phyloP scores from a whole-genome alignment of 2,888 invertebrate species.

The Octodonta nipae region DNA sequence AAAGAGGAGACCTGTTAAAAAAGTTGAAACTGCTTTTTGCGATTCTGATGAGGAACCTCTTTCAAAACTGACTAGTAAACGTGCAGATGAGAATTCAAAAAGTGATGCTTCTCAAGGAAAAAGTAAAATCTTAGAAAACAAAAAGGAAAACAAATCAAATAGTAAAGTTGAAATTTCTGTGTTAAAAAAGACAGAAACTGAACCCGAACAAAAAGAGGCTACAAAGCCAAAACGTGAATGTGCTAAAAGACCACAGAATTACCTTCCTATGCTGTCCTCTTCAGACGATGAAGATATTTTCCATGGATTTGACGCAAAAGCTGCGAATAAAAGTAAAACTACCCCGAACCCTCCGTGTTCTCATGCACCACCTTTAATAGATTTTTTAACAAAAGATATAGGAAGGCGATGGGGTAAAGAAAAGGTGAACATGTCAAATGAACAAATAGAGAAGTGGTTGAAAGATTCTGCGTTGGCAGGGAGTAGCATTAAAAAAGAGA shows the following conservation, averaged over 20 bases:
- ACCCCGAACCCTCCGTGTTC: slow-evolving; percentile 5
- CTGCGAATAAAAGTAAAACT: slow-evolving; percentile 10
- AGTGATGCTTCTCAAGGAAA: slow-evolving; percentile 1
- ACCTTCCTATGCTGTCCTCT: slow-evolving; percentile 31
- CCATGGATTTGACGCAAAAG: slow-evolving; percentile 25
- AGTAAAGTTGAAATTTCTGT: slow-evolving; percentile 9
- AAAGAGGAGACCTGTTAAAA: slow-evolving; percentile 9
- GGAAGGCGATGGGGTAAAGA: slow-evolving; percentile 39
- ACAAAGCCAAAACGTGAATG: slow-evolving; percentile 32
- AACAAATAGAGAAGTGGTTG: slow-evolving; percentile 54
- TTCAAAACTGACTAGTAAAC: slow-evolving; percentile 38
- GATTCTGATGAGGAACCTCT: slow-evolving; percentile 56
- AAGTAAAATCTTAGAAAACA: slow-evolving; percentile 11
- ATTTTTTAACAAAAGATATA: slow-evolving; percentile 32
- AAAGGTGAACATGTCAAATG: slow-evolving; percentile 55
- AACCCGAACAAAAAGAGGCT: slow-evolving; percentile 6
- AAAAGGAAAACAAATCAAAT: slow-evolving; percentile 7
- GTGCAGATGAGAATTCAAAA: slow-evolving; percentile 6
- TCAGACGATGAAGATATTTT: slow-evolving; percentile 40
- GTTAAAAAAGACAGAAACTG: slow-evolving; percentile 7
- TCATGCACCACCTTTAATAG: slow-evolving; percentile 21
- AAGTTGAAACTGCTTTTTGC: slow-evolving; percentile 31
- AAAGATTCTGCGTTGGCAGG: slow-evolving; percentile 35
- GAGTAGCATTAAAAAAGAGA: slow-evolving; percentile 27
- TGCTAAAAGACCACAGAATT: slow-evolving; percentile 31